Base-by-base conservation (phyloP, 2,888 invertebrate genomes). In the Cerastis leucographa region DNA sequence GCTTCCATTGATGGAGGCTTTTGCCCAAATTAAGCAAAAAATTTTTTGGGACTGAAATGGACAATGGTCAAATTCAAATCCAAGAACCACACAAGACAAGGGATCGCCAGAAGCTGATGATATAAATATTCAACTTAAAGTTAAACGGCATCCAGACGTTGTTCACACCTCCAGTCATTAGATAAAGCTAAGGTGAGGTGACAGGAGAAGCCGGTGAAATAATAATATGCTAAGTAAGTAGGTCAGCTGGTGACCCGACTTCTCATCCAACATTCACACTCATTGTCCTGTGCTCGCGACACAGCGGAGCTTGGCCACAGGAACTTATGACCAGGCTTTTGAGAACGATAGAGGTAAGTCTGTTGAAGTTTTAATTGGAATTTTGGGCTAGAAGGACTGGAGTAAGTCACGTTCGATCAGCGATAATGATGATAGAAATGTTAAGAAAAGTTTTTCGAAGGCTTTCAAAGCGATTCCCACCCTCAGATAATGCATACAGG, bases 181-280 rank as follows among this genome's bases (percentile, higher is more conserved):
- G 65, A 78, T 76, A 71, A 81, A 78, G 64, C 46, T 70, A 78
- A 76, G 29, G 49, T 25, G 29, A 75, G 61, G 64, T 81, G 84
- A 70, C 76, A 83, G 67, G 65, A 54, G 66, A 74, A 85, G 85
- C 79, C 86, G 85, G 71, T 87, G 78, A 80, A 81, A 87, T 84
- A 87, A 85, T 88, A 85, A 85, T 76, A 80, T 69, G 81, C 40
- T 59, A 62, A 71, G 76, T 76, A 90, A 89, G 83, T 90, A 87
- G 91, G 90, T 91, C 91, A 88, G 85, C 79, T 81, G 77, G 84
- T 87, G 86, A 87, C 90, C 86, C 65, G 78, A 78, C 77, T 73
- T 67, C 85, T 90, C 91, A 93, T 91, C 85, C 85, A 90, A 86
- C 86, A 92, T 92, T 93, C 88, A 91, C 72, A 88, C 87, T 87